These are phyloP conservation scores for Passer montanus DNA, from an alignment of 2,113 vertebrate species.

Conservation along the genomic window DNA sequence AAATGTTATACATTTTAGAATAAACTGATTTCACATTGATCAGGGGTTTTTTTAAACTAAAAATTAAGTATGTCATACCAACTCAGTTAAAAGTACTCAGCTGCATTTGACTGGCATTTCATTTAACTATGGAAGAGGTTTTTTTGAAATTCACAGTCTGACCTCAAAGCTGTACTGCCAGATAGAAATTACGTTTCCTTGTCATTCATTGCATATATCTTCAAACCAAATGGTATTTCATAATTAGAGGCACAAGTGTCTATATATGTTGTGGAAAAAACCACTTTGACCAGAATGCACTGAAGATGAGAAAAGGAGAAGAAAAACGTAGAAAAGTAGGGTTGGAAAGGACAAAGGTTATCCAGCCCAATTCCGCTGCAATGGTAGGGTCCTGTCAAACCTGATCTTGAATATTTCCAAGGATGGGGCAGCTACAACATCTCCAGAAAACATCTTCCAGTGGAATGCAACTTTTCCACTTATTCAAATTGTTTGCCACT, in stretches of 20 bases:
- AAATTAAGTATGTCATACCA: neutral
- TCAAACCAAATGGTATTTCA: neutral
- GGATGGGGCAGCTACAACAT: fast-evolving
- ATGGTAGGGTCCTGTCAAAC: neutral
- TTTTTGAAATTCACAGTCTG: neutral
- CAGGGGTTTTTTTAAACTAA: neutral
- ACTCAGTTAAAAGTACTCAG: neutral
- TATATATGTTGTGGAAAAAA: neutral
- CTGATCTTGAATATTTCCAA: neutral
- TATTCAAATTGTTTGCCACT: neutral
- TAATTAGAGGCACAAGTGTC: neutral
- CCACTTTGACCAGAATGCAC: fast-evolving
- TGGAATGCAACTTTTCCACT: neutral
- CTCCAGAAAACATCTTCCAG: neutral
- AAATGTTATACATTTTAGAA: neutral
- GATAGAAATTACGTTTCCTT: neutral
- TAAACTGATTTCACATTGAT: neutral
- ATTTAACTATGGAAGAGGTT: neutral
- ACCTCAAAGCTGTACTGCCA: neutral
- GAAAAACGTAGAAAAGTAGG: neutral
- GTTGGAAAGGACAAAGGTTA: neutral
- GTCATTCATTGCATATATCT: neutral
- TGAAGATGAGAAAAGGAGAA: neutral
- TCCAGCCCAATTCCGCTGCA: neutral
- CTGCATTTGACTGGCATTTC: neutral